Base-by-base conservation (phyloP, 2,113 vertebrate species). In the Holacanthus passer region DNA sequence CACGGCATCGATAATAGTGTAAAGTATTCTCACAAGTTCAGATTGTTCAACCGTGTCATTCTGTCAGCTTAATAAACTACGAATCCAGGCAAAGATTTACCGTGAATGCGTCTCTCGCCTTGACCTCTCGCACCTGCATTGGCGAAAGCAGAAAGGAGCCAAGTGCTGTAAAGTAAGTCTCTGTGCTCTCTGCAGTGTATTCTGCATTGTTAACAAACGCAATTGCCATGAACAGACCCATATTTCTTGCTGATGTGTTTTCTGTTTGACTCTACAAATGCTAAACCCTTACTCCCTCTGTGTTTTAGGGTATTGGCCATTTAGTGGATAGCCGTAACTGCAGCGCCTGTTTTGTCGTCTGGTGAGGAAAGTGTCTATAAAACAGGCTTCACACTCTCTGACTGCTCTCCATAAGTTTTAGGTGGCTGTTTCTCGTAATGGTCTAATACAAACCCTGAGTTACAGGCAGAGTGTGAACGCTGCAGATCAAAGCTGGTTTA, bases 1-100 rank as follows among this genome's bases (percentile, higher is more conserved):
- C 50, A 60, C 58, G 47, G 70, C 73, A 82, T 88, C 53, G 20
- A 87, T 84, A 81, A 78, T 58, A 50, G 32, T 73, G 10, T 2
- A 22, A 62, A 60, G n/a, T 53, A 73, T 45, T 58, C 35, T 69
- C 76, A 65, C 32, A 53, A 68, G 16, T 73, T 82, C 48, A 43
- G 29, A 74, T 79, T 82, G 75, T 66, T 72, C 32, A 68, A 4
- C 29, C 16, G 39, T 35, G 58, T 48, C 56, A 71, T 55, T 73
- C 37, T 22, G 55, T 77, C 60, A 20, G 35, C 68, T 77, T 84
- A 63, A 77, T 72, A 82, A 84, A 59, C 67, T 12, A 29, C 32
- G 67, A 60, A 80, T 83, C 47, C 32, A 70, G 31, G 29, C 14
- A 52, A 31, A 66, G 67, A 82, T 74, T 71, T 60, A 86, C 43